These are phyloP conservation scores for Scaptomyza flava DNA, from an alignment of 2,888 invertebrate species.

Conservation along the genomic window DNA sequence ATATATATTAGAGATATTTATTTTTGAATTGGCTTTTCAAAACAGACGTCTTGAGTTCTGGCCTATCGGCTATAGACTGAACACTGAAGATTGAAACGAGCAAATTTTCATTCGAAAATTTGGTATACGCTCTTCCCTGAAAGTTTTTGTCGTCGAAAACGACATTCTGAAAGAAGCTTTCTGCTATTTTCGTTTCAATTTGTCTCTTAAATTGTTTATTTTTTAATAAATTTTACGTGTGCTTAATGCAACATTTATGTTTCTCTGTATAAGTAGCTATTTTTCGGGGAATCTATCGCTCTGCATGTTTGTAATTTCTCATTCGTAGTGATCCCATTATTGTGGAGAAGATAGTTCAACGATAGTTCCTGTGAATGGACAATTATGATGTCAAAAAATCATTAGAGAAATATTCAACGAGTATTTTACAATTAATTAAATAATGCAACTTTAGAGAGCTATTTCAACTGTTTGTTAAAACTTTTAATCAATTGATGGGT, in stretches of 20 bases:
- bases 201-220: conserved; percentile 39
- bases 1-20: conserved; percentile 29
- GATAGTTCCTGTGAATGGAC: too few species aligned
- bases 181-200: conserved; percentile 38
- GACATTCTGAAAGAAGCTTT: conserved; percentile 35
- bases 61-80: conserved; percentile 65
- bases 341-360: too few species aligned
- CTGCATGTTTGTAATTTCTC: conserved; percentile 23
- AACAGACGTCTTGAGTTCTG: conserved; percentile 67
- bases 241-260: conserved; percentile 18
- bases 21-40: conserved; percentile 26
- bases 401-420: too few species aligned
- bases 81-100: conserved; percentile 31
- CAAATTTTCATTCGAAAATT: conserved; percentile 41
- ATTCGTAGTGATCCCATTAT: conserved; percentile 1
- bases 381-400: conserved; percentile 20
- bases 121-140: conserved; percentile 33
- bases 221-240: conserved; percentile 23
- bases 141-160: conserved; percentile 51
- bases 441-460: too few species aligned
- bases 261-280: too few species aligned
- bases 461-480: conserved; percentile 25
- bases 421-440: too few species aligned
- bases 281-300: conserved; percentile 44
- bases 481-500: conserved; percentile 1